Evolutionary conservation across 2,888 invertebrate species (phyloP), one percentile per base, ranked within the genome.

Genomic region (Drosophila mercatorum): DNA sequence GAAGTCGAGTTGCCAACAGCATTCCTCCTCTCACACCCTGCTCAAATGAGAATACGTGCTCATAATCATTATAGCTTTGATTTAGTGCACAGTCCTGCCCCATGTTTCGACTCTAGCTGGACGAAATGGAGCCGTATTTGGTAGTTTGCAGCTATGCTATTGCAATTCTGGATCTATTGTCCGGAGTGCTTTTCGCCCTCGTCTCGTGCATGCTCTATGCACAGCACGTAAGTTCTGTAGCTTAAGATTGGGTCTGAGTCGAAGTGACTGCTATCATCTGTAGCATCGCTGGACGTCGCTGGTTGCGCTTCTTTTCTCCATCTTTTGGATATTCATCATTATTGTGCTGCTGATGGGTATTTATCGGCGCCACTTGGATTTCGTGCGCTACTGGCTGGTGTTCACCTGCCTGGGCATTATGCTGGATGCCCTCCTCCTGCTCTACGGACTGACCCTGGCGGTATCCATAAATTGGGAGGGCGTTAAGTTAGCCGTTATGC

Each of bases 51-150:
- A 69, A 64, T 87, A 87, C 89, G 88, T 85, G 88, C 88, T 84
- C 81, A 87, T 84, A 82, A 89, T 89, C 89, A 85, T 87, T 85
- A 87, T 68, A 78, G 84, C 88, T 75, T 85, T 85, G 84, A 89
- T 85, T 85, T 85, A 85, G 80, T 87, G 69, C 62, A 61, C 82
- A 81, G 72, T 56, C 64, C 71, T 51, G 68, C 46, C 63, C 28
- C 47, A 34, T 14, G 44, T 38, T 71, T 64, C 47, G 55, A 68
- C 67, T 56, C 58, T 31, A 64, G 46, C 62, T 63, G 55, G 40
- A 26, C 63, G 70, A 67, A 68, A 78, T 68, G 67, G 72, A 49
- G 31, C 5, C 17, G 62, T 86, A 89, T 72, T 86, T 86, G 72
- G 81, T 89, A 57, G 56, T 67, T 53, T 89, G 89, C 66, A 83